phyloP scores from a whole-genome alignment of 2,888 invertebrate species.

The Stenoptilia bipunctidactyla region DNA sequence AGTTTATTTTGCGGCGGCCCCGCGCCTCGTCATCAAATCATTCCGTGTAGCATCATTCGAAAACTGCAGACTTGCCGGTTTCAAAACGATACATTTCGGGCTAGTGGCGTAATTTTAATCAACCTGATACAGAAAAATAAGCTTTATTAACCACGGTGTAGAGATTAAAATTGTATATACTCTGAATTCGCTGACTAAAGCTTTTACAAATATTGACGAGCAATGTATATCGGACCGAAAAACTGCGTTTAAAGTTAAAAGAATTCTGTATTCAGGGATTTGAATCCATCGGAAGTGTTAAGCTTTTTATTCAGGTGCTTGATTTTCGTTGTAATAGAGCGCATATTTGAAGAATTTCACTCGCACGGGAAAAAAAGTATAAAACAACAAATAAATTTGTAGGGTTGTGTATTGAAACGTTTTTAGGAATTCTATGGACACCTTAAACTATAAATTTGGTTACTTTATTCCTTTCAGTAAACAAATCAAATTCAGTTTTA shows the following conservation, averaged over 20 bases:
- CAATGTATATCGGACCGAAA: background rate
- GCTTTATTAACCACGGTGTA: background rate
- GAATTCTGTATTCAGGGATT: too few species aligned
- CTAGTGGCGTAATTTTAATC: background rate
- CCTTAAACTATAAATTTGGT: too few species aligned
- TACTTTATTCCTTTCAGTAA: too few species aligned
- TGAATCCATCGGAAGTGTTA: too few species aligned
- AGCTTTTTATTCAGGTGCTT: too few species aligned
- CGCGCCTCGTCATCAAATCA: constrained; percentile 22
- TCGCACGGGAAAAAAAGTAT: too few species aligned
- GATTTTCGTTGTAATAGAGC: too few species aligned
- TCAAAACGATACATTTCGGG: background rate
- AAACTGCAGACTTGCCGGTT: background rate
- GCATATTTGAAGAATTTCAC: too few species aligned
- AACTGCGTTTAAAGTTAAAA: background rate
- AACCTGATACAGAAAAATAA: background rate
- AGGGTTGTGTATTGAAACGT: too few species aligned
- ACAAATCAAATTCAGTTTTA: too few species aligned
- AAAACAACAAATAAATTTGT: too few species aligned
- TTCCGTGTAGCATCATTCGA: constrained; percentile 2
- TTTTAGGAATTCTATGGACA: too few species aligned
- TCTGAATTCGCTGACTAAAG: background rate
- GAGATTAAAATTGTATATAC: background rate
- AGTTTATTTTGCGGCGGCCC: constrained; percentile 25
- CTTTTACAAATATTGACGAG: background rate